Conservation (phyloP, 1,140 invertebrate genomes). For the Cyclargus thomasi region DNA sequence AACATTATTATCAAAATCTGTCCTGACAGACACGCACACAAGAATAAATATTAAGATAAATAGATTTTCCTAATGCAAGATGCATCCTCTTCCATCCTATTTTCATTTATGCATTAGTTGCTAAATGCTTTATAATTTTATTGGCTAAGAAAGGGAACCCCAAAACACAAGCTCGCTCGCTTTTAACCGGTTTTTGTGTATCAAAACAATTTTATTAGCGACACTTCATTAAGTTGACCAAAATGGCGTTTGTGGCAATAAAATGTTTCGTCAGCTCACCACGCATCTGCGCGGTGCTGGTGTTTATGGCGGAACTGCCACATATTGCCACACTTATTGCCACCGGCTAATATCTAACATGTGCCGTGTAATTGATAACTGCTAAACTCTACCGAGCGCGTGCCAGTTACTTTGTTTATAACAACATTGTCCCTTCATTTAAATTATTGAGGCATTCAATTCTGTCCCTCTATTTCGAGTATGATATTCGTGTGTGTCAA, state of each 20-base stretch:
- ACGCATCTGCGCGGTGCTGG: conserved; percentile 25
- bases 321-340: background rate
- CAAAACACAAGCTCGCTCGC: background rate
- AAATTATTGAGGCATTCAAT: background rate
- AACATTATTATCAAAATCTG: too few species aligned
- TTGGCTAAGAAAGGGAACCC: background rate
- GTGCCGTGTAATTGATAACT: background rate
- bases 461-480: too few species aligned
- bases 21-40: too few species aligned
- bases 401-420: background rate
- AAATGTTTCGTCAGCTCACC: conserved; percentile 45
- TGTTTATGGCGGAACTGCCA: conserved; percentile 6
- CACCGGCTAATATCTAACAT: background rate
- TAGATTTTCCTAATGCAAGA: too few species aligned
- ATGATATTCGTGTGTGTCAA: too few species aligned
- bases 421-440: background rate
- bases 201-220: conserved; percentile 1
- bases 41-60: too few species aligned
- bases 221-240: conserved; percentile 5
- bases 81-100: too few species aligned
- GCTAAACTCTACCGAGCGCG: background rate
- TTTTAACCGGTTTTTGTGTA: conserved; percentile 3
- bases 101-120: too few species aligned
- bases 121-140: too few species aligned
- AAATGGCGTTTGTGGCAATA: conserved; percentile 33